Base-by-base conservation (phyloP, 2,113 vertebrate genomes). In the Camelus dromedarius region DNA sequence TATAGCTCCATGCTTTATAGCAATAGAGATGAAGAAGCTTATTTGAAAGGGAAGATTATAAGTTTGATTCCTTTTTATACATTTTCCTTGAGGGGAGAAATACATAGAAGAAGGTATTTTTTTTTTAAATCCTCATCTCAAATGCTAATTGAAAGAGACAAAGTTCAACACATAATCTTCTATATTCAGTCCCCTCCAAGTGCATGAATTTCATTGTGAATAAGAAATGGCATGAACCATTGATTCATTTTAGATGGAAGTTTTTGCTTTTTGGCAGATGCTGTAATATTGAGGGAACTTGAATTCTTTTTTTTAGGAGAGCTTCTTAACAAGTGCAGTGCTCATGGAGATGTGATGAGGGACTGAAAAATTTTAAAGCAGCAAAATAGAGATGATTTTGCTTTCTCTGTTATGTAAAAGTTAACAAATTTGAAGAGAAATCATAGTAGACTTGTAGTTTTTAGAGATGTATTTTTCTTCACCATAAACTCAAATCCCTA, bases 81-180 rank as follows among this genome's bases (percentile, higher is more conserved):
- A 52, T 92, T 77, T 94, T 77, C 60, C 77, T 93, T 95, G 54
- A 95, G 32, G 70, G 66, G 18, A 81, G 26, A 92, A 94, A 90
- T 72, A 69, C 7, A 35, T n/a, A n/a, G 56, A 90, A 94, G 32
- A 64, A 92, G 87, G 15, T 70, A 84, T 95, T 77, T 87, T 83
- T 96, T 97, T 75, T 96, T 81, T 93, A 95, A 82, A 58, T 24
- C 22, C 48, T 87, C 73, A 88, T 95, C 20, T 73, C n/a, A 83
- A 88, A 93, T 42, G 22, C 64, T 96, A 95, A 92, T 89, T 92
- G 77, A 91, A 82, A n/a, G 42, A 72, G n/a, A 76, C 50, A 75
- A 96, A 84, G 58, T 83, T 94, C 62, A 93, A 77, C 30, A 56
- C n/a, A 79, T n/a, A 75, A 6, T 73, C 46, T 92, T 97, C 20